Evolutionary conservation across 2,888 invertebrate genomes (phyloP), one percentile per base, ranked within the genome.

Genomic region (Syrista parreyssii): DNA sequence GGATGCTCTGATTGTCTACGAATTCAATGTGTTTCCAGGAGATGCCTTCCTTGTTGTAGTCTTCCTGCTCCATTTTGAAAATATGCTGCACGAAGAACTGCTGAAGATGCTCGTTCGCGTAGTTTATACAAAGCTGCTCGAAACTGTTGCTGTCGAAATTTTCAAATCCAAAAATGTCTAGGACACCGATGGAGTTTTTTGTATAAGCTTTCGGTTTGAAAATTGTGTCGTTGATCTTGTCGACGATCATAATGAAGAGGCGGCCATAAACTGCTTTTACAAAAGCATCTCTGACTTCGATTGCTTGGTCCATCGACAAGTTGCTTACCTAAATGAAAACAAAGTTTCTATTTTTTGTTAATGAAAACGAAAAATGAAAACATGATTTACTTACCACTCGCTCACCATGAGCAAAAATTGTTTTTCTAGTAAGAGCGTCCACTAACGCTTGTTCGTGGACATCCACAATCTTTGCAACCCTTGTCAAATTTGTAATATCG

Each of bases 141-240:
- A 98, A 98, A 91, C 98, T 98, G 90, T 98, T 98, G 12, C 93
- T 93, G 9, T 95, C 94, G 88, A 99, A 98, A 90, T 98, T 98
- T 92, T 99, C 99, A 92, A 99, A 99, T 1, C 99, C 99, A 89
- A 98, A 99, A 84, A 99, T 98, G 90, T 99, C 99, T 81, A 99
- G 92, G 1, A 99, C 97, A 0, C 98, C 98, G 80, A 99, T 98
- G 0, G 96, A 96, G 40, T 93, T 94, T 83, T 95, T 94, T 2
- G 92, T 92, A 0, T 93, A 91, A 40, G 93, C 92, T 83, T 94
- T 93, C 6, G 94, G 94, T 90, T 94, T 95, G 85, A 94, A 94
- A 80, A 98, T 96, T 9, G 98, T 97, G 83, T 94, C 93, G 89
- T 99, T 99, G 82, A 98, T 97, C 91, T 97, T 96, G 31, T 96